Conservation (phyloP, 2,888 invertebrate genomes). For the Lamellibrachia columna region DNA sequence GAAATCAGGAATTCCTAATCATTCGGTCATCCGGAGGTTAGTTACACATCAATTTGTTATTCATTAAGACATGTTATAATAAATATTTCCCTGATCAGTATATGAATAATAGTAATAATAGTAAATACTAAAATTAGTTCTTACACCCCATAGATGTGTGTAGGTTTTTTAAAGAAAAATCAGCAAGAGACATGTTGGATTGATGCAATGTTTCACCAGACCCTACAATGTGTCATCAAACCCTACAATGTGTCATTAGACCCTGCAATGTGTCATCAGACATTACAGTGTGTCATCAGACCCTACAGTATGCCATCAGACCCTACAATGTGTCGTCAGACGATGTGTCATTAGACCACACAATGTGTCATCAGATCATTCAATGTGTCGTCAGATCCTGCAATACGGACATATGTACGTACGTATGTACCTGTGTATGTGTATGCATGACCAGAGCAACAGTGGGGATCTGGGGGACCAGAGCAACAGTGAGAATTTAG, state of each 20-base stretch:
- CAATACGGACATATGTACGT: too few relatives aligned
- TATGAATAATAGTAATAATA: neutral
- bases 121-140: neutral
- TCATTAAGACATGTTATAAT: too few relatives aligned
- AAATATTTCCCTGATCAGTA: too few relatives aligned
- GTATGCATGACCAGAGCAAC: too few relatives aligned
- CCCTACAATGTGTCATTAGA: neutral
- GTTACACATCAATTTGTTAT: neutral
- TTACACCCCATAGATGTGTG: neutral
- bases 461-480: too few relatives aligned
- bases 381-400: too few relatives aligned
- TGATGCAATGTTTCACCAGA: neutral
- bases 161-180: too few relatives aligned
- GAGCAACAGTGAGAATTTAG: too few relatives aligned
- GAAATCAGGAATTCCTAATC: neutral
- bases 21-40: neutral
- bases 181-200: too few relatives aligned
- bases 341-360: neutral
- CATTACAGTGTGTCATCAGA: neutral
- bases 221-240: neutral
- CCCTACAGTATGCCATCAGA: neutral
- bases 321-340: neutral
- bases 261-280: neutral
- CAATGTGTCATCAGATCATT: neutral
- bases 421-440: too few relatives aligned